Percentiles rank a stretch among this genome's conserved stretches.
Conservation (phyloP, 2,113 vertebrate species). For the Periophthalmus modestus region DNA sequence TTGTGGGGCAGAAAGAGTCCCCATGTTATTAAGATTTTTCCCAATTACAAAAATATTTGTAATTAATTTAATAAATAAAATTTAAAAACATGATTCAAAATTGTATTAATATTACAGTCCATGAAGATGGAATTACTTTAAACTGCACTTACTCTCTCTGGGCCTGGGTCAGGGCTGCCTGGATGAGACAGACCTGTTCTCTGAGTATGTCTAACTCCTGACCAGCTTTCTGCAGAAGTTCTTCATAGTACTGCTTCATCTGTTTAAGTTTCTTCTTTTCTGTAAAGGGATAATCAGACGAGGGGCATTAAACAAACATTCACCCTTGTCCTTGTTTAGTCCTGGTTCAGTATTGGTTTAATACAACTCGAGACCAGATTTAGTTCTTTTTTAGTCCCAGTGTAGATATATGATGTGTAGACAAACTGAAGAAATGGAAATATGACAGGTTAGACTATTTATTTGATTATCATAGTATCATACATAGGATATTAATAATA, state of each 20-base stretch:
- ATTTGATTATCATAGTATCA: too few species aligned
- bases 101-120: background rate
- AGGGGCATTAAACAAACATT: background rate
- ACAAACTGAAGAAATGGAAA: background rate
- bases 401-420: too few species aligned
- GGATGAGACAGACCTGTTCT: slow-evolving; percentile 57
- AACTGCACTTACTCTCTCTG: slow-evolving; percentile 21
- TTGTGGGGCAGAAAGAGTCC: too few species aligned
- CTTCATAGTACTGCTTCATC: slow-evolving; percentile 77
- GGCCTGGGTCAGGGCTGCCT: slow-evolving; percentile 59
- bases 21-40: background rate
- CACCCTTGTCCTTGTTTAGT: background rate
- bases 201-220: slow-evolving; percentile 74
- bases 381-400: too few species aligned
- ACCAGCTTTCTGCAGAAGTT: slow-evolving; percentile 71
- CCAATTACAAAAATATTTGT: background rate
- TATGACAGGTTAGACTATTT: background rate
- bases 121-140: background rate
- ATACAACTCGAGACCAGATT: background rate
- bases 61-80: background rate
- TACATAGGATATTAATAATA: too few species aligned
- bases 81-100: background rate
- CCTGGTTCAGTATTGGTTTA: background rate
- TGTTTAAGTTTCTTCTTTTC: slow-evolving; percentile 49
- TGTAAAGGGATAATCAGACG: slow-evolving; percentile 17